phyloP scores from a whole-genome alignment of 2,113 vertebrate species.

The Turdus rufiventris region DNA sequence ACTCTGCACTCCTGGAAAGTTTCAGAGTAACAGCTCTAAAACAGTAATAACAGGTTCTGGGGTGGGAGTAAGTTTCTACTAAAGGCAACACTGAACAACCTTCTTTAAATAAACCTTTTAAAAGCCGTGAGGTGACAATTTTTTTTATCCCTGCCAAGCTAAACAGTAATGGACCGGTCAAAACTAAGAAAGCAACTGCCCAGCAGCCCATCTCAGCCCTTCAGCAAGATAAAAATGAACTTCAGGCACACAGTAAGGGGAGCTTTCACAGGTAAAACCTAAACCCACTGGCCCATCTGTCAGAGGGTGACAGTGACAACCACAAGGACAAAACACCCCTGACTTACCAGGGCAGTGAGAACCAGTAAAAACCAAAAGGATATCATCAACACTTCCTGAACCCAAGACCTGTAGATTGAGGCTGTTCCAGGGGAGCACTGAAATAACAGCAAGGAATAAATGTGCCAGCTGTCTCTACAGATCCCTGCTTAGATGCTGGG shows the following conservation, averaged over 20 bases:
- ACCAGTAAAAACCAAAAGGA: not conserved
- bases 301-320: rapidly evolving
- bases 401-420: not conserved
- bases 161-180: not conserved
- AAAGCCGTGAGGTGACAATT: not conserved
- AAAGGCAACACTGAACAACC: not conserved
- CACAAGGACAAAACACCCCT: not conserved
- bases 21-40: not conserved
- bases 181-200: not conserved
- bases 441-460: not conserved
- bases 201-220: not conserved
- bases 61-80: not conserved
- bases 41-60: not conserved
- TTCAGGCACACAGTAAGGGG: not conserved
- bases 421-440: not conserved
- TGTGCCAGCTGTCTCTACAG: not conserved
- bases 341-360: not conserved
- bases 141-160: not conserved
- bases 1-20: not conserved
- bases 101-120: not conserved
- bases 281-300: not conserved
- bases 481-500: not conserved
- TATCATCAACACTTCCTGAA: not conserved
- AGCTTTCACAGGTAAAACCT: not conserved
- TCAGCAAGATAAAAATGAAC: not conserved